Evolutionary conservation across 2,797 vertebrate genomes (phyloP).

Genomic region (Alauda arvensis): DNA sequence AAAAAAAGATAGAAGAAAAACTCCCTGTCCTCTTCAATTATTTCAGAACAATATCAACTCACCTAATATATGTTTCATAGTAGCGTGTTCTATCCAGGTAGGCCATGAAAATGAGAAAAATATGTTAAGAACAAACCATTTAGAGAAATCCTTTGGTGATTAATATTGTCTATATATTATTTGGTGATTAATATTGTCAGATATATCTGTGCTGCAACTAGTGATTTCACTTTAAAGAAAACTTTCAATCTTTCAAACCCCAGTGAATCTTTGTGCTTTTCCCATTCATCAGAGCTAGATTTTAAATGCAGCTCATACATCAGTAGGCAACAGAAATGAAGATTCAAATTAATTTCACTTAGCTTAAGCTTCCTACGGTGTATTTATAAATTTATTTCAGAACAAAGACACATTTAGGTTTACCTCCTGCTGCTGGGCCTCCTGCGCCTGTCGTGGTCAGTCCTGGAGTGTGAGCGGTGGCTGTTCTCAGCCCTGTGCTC

Average conservation of each 20-base stretch:
- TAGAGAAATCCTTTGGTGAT: neutral
- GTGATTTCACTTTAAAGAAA: neutral
- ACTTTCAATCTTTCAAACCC: neutral
- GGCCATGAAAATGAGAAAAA: slow-evolving; percentile 63
- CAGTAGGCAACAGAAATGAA: neutral
- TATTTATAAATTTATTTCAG: neutral
- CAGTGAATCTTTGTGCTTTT: neutral
- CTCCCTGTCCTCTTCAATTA: neutral
- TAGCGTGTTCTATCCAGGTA: slow-evolving; percentile 95
- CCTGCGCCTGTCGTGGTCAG: slow-evolving; percentile 81
- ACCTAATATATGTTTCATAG: slow-evolving; percentile 98
- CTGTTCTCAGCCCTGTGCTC: slow-evolving; percentile 84
- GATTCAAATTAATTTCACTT: neutral
- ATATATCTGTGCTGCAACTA: neutral
- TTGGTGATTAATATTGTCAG: neutral
- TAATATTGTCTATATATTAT: too few relatives aligned
- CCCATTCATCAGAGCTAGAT: neutral
- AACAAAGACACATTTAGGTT: slow-evolving; percentile 1
- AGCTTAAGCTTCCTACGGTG: neutral
- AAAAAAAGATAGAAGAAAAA: too few relatives aligned
- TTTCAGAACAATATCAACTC: slow-evolving; percentile 71
- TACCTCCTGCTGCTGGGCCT: slow-evolving; percentile 91
- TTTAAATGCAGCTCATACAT: neutral
- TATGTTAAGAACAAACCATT: slow-evolving; percentile 66
- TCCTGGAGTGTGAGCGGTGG: slow-evolving; percentile 81